Conservation (phyloP, 2,888 invertebrate genomes). For the Bugula neritina region DNA sequence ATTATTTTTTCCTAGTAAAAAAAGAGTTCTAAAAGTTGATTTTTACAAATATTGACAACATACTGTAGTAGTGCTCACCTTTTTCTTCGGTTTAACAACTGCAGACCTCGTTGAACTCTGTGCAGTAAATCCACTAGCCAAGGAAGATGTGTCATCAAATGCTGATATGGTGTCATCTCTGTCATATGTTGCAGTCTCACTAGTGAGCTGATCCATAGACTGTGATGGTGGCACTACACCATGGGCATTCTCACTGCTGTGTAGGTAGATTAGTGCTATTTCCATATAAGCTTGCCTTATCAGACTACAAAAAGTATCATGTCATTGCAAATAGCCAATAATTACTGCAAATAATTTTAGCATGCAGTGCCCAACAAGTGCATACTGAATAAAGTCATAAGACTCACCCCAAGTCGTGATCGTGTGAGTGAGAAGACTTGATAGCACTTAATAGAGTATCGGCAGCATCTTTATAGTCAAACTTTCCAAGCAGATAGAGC, state of each 20-base stretch:
- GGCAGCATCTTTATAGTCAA: conserved; percentile 39
- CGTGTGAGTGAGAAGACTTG: conserved; percentile 39
- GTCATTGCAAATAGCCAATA: too few species aligned
- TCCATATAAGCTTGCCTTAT: conserved; percentile 50
- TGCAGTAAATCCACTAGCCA: not conserved
- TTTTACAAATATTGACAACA: too few species aligned
- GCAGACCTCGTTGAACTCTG: not conserved
- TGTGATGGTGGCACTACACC: not conserved
- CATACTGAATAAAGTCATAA: too few species aligned
- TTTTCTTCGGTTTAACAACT: not conserved
- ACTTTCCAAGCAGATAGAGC: conserved; percentile 41
- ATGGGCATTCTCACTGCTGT: conserved; percentile 37
- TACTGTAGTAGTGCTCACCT: too few species aligned
- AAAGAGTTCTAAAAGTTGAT: too few species aligned
- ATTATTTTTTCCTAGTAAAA: too few species aligned
- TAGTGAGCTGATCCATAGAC: not conserved
- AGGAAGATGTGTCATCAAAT: not conserved
- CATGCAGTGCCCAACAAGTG: too few species aligned
- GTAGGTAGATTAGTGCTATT: conserved; percentile 45
- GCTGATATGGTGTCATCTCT: conserved; percentile 24
- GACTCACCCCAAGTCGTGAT: conserved; percentile 50
- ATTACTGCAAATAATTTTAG: too few species aligned
- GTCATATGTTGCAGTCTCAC: conserved; percentile 21
- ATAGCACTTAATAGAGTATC: conserved; percentile 46
- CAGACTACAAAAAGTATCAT: conserved; percentile 41